Base-by-base conservation (phyloP, 2,797 vertebrate genomes). In the Sebastes goodei region DNA sequence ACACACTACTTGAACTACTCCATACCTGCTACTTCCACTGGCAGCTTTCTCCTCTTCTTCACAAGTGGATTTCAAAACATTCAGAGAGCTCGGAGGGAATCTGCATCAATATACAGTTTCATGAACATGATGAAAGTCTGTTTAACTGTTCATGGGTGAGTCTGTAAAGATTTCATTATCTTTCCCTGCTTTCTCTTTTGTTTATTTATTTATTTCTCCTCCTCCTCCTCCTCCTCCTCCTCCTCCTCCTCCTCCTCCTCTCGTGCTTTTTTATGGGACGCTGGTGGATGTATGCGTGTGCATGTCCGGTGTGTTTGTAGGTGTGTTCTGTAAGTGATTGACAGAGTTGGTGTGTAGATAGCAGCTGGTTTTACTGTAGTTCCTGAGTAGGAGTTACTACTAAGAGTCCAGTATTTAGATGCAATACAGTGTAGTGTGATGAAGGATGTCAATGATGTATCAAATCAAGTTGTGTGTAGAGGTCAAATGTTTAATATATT, bases 121-220 rank as follows among this genome's bases (percentile, higher is more conserved):
- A 71, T 80, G 66, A 91, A 81, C 85, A 92, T 89, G 78, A 82
- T 78, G 86, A 82, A 84, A 87, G 81, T 67, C 84, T 80, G 83
- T 94, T 91, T 95, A 94, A 93, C 93, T 93, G 93, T 96, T 95
- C 88, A 92, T 95, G 91, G 97, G 97, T 99, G 95, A 99, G 97
- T 97, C 95, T 93, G 93, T 86, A 89, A 86, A 93, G 74, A 63
- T 93, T 94, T 91, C 94, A 94, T 76, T 78, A 71, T 52, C 61
- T 81, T 83, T 82, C 25, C n/a, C 17, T 23, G 60, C 53, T 79
- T 84, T 85, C 55, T 67, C 38, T 42, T n/a, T 38, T 68, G 35
- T n/a, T 70, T 21, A 42, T 15, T 42, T 42, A 42, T 42, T 42
- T 42, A 42, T 42, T 42, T 42, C 46, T 25, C 25, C 25, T 25